A percentile compares a stretch with the other conserved stretches of the same genome.
These are phyloP conservation scores for Nicator chloris DNA, from an alignment of 2,113 vertebrate species.

Conservation along the genomic window DNA sequence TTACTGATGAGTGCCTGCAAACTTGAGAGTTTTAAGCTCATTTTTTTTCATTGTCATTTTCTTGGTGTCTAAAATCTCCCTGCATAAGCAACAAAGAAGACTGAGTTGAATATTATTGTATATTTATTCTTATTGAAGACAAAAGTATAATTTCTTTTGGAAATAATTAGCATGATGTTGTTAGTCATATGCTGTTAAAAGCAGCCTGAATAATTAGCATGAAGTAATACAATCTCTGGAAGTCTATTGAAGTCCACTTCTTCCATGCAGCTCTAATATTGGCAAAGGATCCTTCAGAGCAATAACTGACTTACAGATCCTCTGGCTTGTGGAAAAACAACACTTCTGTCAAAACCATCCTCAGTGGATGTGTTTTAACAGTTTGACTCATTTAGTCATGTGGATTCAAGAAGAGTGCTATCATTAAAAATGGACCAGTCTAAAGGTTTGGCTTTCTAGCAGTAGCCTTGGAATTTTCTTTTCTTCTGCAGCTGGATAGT, in stretches of 20 bases:
- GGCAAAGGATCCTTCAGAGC: background rate
- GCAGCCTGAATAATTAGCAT: background rate
- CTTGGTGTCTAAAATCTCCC: background rate
- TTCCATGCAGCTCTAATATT: background rate
- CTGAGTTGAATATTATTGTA: background rate
- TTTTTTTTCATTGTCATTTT: background rate
- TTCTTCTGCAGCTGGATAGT: background rate
- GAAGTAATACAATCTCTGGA: background rate
- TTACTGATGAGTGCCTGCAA: background rate
- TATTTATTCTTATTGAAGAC: background rate
- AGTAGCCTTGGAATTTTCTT: background rate
- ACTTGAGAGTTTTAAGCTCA: background rate
- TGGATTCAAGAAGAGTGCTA: background rate
- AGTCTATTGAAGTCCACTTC: background rate
- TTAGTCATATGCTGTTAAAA: background rate
- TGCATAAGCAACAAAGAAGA: background rate
- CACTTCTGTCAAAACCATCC: background rate
- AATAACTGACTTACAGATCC: background rate
- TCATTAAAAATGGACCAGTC: background rate
- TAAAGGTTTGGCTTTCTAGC: background rate
- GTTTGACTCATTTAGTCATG: background rate
- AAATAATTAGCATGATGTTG: background rate
- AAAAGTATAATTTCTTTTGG: background rate
- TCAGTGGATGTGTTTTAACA: background rate
- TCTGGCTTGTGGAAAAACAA: background rate